Evolutionary conservation across 2,113 vertebrate genomes (phyloP).

Genomic region (Calyptomena viridis): DNA sequence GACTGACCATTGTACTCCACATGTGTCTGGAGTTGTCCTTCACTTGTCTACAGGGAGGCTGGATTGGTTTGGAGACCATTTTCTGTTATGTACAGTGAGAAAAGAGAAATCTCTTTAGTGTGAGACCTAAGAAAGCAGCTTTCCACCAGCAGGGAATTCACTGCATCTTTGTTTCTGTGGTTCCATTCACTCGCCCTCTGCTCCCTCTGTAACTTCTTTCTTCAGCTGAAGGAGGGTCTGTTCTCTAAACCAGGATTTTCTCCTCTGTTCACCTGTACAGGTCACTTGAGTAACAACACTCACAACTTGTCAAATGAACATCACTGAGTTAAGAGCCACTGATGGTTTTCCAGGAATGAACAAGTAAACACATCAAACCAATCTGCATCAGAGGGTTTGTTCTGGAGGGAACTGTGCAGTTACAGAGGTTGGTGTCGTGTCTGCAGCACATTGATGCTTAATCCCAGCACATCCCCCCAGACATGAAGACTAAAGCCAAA

Average conservation of each 20-base stretch:
- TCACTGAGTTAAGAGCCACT: background rate
- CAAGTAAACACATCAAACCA: background rate
- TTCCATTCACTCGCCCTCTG: background rate
- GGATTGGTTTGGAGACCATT: background rate
- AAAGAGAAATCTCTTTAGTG: background rate
- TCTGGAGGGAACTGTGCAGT: background rate
- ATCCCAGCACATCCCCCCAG: background rate
- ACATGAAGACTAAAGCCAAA: conserved; percentile 92
- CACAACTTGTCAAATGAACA: background rate
- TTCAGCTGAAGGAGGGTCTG: background rate
- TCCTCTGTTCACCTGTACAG: background rate
- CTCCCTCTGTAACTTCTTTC: background rate
- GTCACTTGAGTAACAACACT: background rate
- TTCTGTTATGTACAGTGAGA: background rate
- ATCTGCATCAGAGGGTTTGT: background rate
- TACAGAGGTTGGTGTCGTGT: background rate
- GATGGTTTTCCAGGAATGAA: background rate
- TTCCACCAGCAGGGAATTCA: background rate
- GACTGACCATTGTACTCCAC: background rate
- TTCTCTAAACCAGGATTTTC: background rate
- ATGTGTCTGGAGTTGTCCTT: background rate
- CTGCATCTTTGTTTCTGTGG: background rate
- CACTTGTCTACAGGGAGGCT: background rate
- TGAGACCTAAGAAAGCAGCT: background rate
- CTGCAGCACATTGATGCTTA: conserved; percentile 16